Percentiles rank a stretch among this genome's conserved stretches.
Conservation (phyloP, 2,113 vertebrate species). For the Onychorhynchus coronatus region DNA sequence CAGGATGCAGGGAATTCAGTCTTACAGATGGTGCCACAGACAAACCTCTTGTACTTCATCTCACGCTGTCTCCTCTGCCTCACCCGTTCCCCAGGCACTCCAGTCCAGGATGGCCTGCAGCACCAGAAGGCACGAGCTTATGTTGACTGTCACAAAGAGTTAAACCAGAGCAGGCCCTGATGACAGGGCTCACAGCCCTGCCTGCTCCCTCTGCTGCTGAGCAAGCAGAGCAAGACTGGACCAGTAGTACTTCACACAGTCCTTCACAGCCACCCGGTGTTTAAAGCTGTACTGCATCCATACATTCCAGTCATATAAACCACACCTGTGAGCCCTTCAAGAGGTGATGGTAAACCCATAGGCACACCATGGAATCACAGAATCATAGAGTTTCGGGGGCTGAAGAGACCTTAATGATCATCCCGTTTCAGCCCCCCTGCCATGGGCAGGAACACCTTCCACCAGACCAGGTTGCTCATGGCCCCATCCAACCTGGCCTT, state of each 20-base stretch:
- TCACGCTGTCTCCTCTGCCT: neutral
- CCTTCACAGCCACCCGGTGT: neutral
- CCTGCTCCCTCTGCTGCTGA: neutral
- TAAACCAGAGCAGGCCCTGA: neutral
- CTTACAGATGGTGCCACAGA: neutral
- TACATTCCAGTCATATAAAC: neutral
- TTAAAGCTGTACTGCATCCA: neutral
- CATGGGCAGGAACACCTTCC: neutral
- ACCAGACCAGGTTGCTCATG: neutral
- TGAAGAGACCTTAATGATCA: neutral
- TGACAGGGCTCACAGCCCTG: neutral
- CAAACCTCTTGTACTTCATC: neutral
- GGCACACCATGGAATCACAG: neutral
- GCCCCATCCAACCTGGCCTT: neutral
- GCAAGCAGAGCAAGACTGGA: neutral
- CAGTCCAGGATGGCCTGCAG: neutral
- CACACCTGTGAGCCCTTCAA: neutral
- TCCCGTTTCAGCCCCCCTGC: neutral
- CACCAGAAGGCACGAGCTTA: neutral
- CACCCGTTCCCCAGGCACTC: accelerated
- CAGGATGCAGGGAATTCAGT: accelerated
- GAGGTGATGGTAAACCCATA: neutral
- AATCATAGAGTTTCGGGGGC: neutral
- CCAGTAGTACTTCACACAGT: neutral
- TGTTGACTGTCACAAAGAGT: neutral